Percentiles rank a stretch among this genome's conserved stretches.
Evolutionary conservation across 2,113 vertebrate species (phyloP).

Genomic region (Gulo gulo): DNA sequence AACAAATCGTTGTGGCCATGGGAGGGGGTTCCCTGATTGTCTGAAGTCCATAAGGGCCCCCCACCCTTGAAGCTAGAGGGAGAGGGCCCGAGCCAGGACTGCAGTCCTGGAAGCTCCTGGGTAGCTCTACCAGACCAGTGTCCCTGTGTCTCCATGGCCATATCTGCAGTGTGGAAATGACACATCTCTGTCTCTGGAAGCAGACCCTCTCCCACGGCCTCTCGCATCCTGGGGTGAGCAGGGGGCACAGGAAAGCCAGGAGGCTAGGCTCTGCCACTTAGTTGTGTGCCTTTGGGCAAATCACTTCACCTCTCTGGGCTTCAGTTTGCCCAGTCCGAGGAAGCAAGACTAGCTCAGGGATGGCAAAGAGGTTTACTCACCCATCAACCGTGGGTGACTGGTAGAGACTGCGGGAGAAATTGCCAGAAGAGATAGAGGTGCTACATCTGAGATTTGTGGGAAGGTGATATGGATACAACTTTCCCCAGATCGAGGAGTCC

Average conservation of each 20-base stretch:
- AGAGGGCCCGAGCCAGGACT: neutral
- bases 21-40: neutral
- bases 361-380: neutral
- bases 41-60: neutral
- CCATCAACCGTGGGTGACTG: fast-evolving
- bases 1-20: neutral
- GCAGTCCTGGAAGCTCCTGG: neutral
- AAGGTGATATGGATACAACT: neutral
- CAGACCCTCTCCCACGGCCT: neutral
- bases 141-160: fast-evolving
- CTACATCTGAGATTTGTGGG: neutral
- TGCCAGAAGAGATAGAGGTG: neutral
- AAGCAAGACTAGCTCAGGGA: neutral
- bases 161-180: neutral
- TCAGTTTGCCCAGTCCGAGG: neutral
- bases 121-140: neutral
- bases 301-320: neutral
- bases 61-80: neutral
- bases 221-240: neutral
- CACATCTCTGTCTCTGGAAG: neutral
- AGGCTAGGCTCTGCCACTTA: neutral
- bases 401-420: neutral
- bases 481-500: neutral
- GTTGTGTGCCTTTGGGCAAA: neutral
- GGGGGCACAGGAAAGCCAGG: neutral